Conservation (phyloP, 2,113 vertebrate species). For the Holacanthus passer region DNA sequence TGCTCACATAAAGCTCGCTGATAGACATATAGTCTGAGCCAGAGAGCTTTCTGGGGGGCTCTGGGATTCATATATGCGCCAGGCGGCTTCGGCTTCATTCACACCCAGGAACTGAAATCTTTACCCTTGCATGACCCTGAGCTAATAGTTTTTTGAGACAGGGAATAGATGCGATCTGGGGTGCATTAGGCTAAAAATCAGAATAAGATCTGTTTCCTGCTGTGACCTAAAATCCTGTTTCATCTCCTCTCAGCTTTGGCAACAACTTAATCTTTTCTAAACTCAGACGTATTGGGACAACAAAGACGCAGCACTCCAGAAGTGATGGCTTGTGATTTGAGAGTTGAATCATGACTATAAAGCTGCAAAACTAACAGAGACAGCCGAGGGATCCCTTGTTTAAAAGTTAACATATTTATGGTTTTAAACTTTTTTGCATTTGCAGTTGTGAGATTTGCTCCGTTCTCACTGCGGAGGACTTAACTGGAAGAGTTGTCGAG, state of each 20-base stretch:
- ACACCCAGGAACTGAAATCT: slow-evolving; percentile 48
- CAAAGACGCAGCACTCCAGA: slow-evolving; percentile 45
- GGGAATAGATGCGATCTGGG: slow-evolving; percentile 33
- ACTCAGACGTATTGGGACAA: slow-evolving; percentile 41
- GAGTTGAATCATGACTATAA: slow-evolving; percentile 32
- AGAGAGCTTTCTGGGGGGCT: slow-evolving; percentile 24
- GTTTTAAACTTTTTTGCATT: slow-evolving; percentile 8
- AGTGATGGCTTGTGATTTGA: slow-evolving; percentile 42
- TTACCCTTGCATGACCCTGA: slow-evolving; percentile 54
- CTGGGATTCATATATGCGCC: slow-evolving; percentile 53
- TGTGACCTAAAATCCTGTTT: slow-evolving; percentile 58
- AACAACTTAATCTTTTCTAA: slow-evolving; percentile 61
- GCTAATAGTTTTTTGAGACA: slow-evolving; percentile 55
- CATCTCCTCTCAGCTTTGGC: slow-evolving; percentile 42
- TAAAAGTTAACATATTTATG: slow-evolving; percentile 27
- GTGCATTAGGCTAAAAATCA: slow-evolving; percentile 39
- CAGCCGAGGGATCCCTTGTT: neutral
- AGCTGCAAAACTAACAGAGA: slow-evolving; percentile 2
- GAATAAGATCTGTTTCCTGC: slow-evolving; percentile 38
- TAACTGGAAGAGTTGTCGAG: slow-evolving; percentile 31
- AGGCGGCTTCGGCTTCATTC: slow-evolving; percentile 31
- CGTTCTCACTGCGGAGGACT: neutral
- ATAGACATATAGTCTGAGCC: slow-evolving; percentile 38
- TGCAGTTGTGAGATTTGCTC: neutral
- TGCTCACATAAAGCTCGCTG: slow-evolving; percentile 49